phyloP scores from a whole-genome alignment of 1,140 invertebrate genomes.

The Bombus pascuorum region DNA sequence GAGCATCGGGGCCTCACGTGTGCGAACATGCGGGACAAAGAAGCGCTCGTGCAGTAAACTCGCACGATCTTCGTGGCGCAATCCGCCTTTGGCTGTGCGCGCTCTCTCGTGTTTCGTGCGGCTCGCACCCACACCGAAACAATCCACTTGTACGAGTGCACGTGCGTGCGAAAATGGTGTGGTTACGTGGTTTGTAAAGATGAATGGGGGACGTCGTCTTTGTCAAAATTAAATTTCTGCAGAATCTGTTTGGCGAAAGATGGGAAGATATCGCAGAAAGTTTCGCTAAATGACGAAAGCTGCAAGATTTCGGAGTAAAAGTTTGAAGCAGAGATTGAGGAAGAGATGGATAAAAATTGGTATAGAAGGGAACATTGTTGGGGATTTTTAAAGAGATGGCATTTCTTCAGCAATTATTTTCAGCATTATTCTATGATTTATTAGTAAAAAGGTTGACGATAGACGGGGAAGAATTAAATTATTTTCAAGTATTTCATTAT shows the following conservation, averaged over 20 bases:
- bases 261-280: too few species aligned
- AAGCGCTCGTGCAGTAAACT: constrained; percentile 68
- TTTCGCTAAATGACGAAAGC: too few species aligned
- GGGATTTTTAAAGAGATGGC: too few species aligned
- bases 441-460: too few species aligned
- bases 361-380: not conserved
- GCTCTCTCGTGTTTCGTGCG: constrained; percentile 23
- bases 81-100: constrained; percentile 46
- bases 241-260: not conserved
- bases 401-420: too few species aligned
- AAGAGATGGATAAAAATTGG: too few species aligned
- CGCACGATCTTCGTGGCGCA: constrained; percentile 63
- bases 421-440: too few species aligned
- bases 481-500: too few species aligned
- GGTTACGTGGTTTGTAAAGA: not conserved
- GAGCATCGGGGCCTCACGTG: constrained; percentile 42
- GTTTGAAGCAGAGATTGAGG: too few species aligned
- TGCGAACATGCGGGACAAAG: constrained; percentile 63
- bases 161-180: not conserved
- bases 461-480: too few species aligned
- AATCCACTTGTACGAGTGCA: constrained; percentile 9
- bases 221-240: not conserved
- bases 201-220: not conserved
- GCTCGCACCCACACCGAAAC: constrained; percentile 28
- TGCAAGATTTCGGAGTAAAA: too few species aligned